A percentile compares a stretch with the other conserved stretches of the same genome.
phyloP scores from a whole-genome alignment of 2,888 invertebrate species.

The Cheilosia scutellata region DNA sequence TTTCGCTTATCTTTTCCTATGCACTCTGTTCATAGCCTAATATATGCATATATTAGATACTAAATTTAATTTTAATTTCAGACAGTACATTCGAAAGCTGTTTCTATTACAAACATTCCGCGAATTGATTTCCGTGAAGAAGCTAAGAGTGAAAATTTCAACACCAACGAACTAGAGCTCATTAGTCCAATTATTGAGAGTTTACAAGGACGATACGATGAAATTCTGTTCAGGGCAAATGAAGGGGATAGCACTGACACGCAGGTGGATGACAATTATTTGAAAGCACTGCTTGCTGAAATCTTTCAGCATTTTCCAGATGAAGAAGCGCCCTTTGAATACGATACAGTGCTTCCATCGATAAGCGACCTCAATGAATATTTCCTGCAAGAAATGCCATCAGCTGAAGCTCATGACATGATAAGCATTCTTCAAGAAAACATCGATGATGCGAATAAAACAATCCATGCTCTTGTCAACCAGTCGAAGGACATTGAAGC shows the following conservation, averaged over 20 bases:
- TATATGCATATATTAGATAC: too few relatives aligned
- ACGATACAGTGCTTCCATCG: constrained; percentile 24
- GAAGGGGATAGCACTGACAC: neutral
- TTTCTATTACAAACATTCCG: neutral
- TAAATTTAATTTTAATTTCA: constrained; percentile 7
- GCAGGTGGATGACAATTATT: neutral
- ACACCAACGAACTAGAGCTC: constrained; percentile 42
- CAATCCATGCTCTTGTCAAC: constrained; percentile 20
- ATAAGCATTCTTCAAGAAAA: constrained; percentile 46
- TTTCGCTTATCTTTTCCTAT: too few relatives aligned
- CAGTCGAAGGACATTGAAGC: constrained; percentile 17
- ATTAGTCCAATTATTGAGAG: constrained; percentile 37
- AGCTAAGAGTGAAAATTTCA: constrained; percentile 36
- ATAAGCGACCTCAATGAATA: neutral
- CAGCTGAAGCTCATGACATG: constrained; percentile 42
- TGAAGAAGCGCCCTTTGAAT: neutral
- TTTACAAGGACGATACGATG: constrained; percentile 35
- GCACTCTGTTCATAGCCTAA: too few relatives aligned
- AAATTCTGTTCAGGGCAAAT: neutral
- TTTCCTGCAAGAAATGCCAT: neutral
- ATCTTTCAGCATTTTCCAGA: neutral
- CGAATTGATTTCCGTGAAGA: constrained; percentile 20
- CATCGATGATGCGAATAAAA: constrained; percentile 16
- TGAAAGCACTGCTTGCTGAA: neutral
- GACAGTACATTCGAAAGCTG: neutral